Evolutionary conservation across 2,888 invertebrate genomes (phyloP).

Genomic region (Campoletis raptor): DNA sequence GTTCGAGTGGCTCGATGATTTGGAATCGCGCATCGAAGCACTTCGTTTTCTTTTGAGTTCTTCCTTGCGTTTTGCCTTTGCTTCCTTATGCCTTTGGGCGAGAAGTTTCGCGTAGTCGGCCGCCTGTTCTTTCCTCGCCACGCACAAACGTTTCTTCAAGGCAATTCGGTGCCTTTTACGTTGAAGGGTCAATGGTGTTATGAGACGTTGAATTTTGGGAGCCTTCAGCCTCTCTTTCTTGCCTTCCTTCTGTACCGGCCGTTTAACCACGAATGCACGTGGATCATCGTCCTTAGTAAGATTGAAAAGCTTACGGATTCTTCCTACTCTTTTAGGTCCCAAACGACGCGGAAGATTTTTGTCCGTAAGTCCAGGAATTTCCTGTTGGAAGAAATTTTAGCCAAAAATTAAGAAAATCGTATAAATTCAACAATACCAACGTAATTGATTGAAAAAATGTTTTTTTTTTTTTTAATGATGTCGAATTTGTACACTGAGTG

Average conservation of each 20-base stretch:
- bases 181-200: slow-evolving; percentile 90
- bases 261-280: slow-evolving; percentile 97
- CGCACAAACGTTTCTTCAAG: slow-evolving; percentile 88
- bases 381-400: slow-evolving; percentile 85
- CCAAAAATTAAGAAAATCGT: neutral
- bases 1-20: slow-evolving; percentile 90
- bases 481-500: slow-evolving; percentile 80
- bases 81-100: slow-evolving; percentile 90
- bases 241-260: slow-evolving; percentile 89
- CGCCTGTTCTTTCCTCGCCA: slow-evolving; percentile 89
- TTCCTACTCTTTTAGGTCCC: slow-evolving; percentile 98
- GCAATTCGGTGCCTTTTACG: slow-evolving; percentile 90
- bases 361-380: slow-evolving; percentile 98
- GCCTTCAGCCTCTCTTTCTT: slow-evolving; percentile 89
- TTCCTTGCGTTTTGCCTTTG: slow-evolving; percentile 90
- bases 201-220: slow-evolving; percentile 92
- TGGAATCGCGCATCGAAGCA: slow-evolving; percentile 94
- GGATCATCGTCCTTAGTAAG: slow-evolving; percentile 98
- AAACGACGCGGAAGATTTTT: slow-evolving; percentile 96
- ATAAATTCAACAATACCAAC: neutral
- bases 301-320: slow-evolving; percentile 98
- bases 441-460: neutral
- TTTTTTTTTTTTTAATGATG: slow-evolving; percentile 56
- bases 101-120: slow-evolving; percentile 91
- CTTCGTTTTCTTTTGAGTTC: slow-evolving; percentile 93